Conservation (phyloP, 2,797 vertebrate genomes). For the Simalia tracyae region DNA sequence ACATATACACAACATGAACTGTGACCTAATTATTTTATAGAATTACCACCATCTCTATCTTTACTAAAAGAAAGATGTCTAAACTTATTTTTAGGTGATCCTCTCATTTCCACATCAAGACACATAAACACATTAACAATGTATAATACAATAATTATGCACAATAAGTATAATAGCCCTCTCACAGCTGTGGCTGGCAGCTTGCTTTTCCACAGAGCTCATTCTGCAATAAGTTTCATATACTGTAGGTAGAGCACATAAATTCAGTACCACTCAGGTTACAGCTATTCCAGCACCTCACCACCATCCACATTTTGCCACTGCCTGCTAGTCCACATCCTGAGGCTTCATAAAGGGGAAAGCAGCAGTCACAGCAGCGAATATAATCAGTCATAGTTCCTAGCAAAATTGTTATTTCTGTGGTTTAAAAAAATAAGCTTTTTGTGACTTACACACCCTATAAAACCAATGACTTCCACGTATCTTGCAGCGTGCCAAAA, state of each 20-base stretch:
- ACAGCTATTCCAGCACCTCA: background rate
- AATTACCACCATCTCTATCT: too few relatives aligned
- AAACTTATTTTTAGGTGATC: too few relatives aligned
- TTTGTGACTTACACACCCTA: background rate
- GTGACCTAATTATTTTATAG: too few relatives aligned
- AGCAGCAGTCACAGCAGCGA: background rate
- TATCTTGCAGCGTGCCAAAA: background rate
- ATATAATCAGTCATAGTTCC: background rate
- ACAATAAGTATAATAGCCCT: background rate
- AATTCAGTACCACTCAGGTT: background rate
- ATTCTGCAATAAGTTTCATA: background rate
- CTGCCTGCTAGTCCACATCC: background rate
- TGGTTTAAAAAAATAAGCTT: too few relatives aligned
- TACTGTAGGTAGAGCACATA: background rate
- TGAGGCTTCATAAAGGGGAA: background rate
- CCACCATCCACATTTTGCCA: background rate
- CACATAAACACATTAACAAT: background rate
- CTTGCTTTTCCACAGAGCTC: background rate
- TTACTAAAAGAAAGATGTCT: too few relatives aligned
- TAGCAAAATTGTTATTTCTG: background rate
- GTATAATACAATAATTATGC: background rate
- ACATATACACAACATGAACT: too few relatives aligned
- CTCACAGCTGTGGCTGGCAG: background rate
- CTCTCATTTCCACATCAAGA: background rate
- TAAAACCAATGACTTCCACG: background rate